Base-by-base conservation (phyloP, 2,888 invertebrate genomes). In the Plagodis dolabraria region DNA sequence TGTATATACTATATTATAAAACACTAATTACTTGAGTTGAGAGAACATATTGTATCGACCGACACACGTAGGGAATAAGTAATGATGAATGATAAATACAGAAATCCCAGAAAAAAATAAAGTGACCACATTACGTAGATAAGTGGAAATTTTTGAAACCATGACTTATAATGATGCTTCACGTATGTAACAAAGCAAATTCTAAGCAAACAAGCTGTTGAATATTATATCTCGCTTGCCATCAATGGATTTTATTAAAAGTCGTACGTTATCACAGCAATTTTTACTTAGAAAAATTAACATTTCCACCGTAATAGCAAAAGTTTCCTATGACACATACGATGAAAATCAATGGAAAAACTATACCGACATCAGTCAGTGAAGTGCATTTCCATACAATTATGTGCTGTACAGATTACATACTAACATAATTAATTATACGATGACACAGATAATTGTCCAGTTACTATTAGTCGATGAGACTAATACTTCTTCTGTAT, bases 311-410 rank as follows among this genome's bases (percentile, higher is more conserved):
- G 35, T 47, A 54, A 34, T 6, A 10, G 12, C 7, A 11, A 43
- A 43, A 47, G 55, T 53, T 62, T 51, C 46, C 57, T 38, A 22
- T 47, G 49, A 57, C 36, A 36, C 45, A n/a, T n/a, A 55, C 38
- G 12, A 35, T 45, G 34, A 50, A 34, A 9, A 11, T 40, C 4
- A 5, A 43, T 43, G 43, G 43, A 43, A 43, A 12, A 12, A 7
- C 12, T 40, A 52, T 46, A 55, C 35, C 35, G 45, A 34, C 33
- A 7, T 36, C 46, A 44, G 54, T 60, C 57, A 60, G 44, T 52
- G 45, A 52, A 22, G 47, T 50, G 38, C 22, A 52, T 51, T 36
- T 57, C 33, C 11, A 55, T 9, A 12, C 22, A 33, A 44, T 48
- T 53, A n/a, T 47, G 47, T 47, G 44, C 49, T 22, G 22, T 22